A percentile compares a stretch with the other conserved stretches of the same genome.
Evolutionary conservation across 2,113 vertebrate species (phyloP).

Genomic region (Apodemus speciosus): DNA sequence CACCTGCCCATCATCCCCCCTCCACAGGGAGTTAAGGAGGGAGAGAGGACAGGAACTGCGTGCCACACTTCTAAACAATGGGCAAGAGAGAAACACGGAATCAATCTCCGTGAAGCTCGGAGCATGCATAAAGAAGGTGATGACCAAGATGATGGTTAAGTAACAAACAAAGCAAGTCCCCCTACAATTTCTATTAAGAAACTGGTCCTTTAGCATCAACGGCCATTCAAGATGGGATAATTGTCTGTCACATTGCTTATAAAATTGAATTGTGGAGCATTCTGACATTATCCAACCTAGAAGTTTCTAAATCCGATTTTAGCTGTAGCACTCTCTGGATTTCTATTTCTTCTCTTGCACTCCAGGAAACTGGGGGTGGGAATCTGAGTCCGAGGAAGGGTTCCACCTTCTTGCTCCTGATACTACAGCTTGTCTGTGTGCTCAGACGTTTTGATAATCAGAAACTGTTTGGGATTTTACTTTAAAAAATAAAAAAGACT

Average conservation of each 20-base stretch:
- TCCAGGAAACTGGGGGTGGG: slow-evolving; percentile 25
- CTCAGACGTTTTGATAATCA: slow-evolving; percentile 71
- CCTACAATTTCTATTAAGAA: neutral
- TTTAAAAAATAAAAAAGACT: neutral
- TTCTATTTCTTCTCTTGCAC: slow-evolving; percentile 26
- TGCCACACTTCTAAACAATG: neutral
- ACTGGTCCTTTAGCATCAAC: neutral
- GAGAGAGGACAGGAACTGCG: neutral
- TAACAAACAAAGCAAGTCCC: neutral
- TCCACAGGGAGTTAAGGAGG: accelerated
- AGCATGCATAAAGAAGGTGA: neutral
- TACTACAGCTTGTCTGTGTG: slow-evolving; percentile 47
- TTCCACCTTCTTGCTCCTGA: neutral
- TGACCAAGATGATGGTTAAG: neutral
- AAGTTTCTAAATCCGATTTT: neutral
- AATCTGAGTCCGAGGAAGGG: slow-evolving; percentile 46
- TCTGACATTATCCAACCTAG: neutral
- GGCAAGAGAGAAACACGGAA: neutral
- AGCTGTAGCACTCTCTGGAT: neutral
- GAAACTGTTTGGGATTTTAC: slow-evolving; percentile 48
- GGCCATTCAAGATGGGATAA: neutral
- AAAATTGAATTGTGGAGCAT: neutral
- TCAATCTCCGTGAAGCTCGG: neutral
- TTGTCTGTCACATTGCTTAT: neutral
- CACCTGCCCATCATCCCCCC: neutral